Base-by-base conservation (phyloP, 2,113 vertebrate species). In the Vulpes lagopus region DNA sequence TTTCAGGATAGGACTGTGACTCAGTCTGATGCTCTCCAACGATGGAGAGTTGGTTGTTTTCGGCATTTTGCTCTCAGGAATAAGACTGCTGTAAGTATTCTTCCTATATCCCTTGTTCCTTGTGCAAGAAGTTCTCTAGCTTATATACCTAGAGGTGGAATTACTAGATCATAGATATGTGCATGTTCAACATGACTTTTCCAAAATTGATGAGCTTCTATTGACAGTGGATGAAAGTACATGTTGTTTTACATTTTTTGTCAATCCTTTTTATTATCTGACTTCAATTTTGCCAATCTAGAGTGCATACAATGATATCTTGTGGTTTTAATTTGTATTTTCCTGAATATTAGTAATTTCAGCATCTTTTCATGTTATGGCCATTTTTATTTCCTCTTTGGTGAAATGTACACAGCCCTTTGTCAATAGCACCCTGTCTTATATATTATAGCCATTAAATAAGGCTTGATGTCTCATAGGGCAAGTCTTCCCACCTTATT, bases 281-380 rank as follows among this genome's bases (percentile, higher is more conserved):
- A 84, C 25, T 82, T 96, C 23, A 51, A 55, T 90, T 83, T 94
- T 82, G 51, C 65, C 19, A 53, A 12, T 76, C 35, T 78, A 30
- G 17, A 71, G 2, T 60, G 23, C 74, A 23, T 9, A 74, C 91
- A 95, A 82, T 3, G 3, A 9, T 89, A 82, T 38, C 65, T 64
- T 60, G 25, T 73, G 19, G 11, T 23, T 67, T 90, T 78, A 78
- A 92, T 89, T 59, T 87, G 27, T 17, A 74, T 92, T 95, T 83
- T 76, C 19, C 38, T 8, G 4, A 81, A 81, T 95, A 78, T 15
- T 32, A 80, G 49, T 62, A 80, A 78, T 12, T 11, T 94, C 16
- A n/a, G 51, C 60, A 59, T 76, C 49, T 95, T 92, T 96, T 96
- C 49, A 53, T 96, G 55, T 43, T 79, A 22, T 80, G n/a, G 22